Percentiles rank a stretch among this genome's conserved stretches.
These are phyloP conservation scores for Telenomus remus DNA, from an alignment of 1,140 invertebrate species.

Conservation along the genomic window DNA sequence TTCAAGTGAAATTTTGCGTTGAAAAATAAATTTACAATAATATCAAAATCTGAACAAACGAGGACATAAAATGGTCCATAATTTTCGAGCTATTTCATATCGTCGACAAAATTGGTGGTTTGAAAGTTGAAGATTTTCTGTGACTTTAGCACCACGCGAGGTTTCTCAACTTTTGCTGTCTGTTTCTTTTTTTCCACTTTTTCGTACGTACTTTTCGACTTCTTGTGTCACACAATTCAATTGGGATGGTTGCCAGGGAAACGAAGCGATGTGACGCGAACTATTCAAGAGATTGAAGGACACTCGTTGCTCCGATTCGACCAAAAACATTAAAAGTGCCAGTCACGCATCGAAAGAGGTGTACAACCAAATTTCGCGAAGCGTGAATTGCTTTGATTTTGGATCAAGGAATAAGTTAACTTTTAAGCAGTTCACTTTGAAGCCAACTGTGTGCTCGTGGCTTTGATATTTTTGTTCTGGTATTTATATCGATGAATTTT, in stretches of 20 bases:
- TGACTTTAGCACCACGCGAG: slow-evolving; percentile 42
- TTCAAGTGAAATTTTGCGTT: too few relatives aligned
- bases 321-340: slow-evolving; percentile 60
- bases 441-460: slow-evolving; percentile 16
- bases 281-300: slow-evolving; percentile 73
- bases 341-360: slow-evolving; percentile 57
- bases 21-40: too few relatives aligned
- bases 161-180: slow-evolving; percentile 27
- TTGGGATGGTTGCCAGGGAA: slow-evolving; percentile 71
- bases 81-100: slow-evolving; percentile 18
- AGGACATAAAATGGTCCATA: too few relatives aligned
- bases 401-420: slow-evolving; percentile 41
- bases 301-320: slow-evolving; percentile 62
- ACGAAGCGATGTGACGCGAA: slow-evolving; percentile 72
- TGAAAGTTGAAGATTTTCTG: slow-evolving; percentile 72
- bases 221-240: slow-evolving; percentile 72
- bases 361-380: slow-evolving; percentile 56
- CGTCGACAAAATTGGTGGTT: slow-evolving; percentile 66
- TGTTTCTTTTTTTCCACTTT: slow-evolving; percentile 58
- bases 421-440: slow-evolving; percentile 20
- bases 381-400: slow-evolving; percentile 53
- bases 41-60: too few relatives aligned
- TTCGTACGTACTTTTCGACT: slow-evolving; percentile 59
- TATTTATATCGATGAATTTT: slow-evolving; percentile 14
- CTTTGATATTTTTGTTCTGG: slow-evolving; percentile 17